Evolutionary conservation across 2,888 invertebrate genomes (phyloP).

Genomic region (Alloplasta piceator): DNA sequence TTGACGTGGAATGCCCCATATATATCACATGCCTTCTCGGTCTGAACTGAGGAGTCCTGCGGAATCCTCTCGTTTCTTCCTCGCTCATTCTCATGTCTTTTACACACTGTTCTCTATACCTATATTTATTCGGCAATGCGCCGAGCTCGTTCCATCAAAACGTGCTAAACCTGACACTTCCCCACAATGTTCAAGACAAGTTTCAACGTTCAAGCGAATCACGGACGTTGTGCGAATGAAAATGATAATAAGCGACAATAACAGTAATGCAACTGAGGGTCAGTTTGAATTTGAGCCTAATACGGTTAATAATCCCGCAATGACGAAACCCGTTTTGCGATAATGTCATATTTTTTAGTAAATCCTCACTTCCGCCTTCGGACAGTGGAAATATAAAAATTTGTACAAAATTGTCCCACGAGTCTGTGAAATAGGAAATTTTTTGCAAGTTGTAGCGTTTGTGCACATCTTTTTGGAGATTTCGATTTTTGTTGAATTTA

Average conservation of each 20-base stretch:
- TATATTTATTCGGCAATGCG: slow-evolving; percentile 14
- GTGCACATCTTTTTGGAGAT: too few relatives aligned
- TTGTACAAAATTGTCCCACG: slow-evolving; percentile 17
- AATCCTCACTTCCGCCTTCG: slow-evolving; percentile 44
- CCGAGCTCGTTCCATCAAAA: slow-evolving; percentile 70
- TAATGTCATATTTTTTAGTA: slow-evolving; percentile 18
- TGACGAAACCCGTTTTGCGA: slow-evolving; percentile 49
- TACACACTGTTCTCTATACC: slow-evolving; percentile 7
- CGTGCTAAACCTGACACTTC: slow-evolving; percentile 75
- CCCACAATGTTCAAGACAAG: slow-evolving; percentile 74
- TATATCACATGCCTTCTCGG: slow-evolving; percentile 40
- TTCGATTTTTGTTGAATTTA: too few relatives aligned
- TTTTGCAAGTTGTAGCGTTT: too few relatives aligned
- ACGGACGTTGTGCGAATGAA: slow-evolving; percentile 28
- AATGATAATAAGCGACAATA: slow-evolving; percentile 28
- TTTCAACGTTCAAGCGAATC: slow-evolving; percentile 68
- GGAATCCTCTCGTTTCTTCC: slow-evolving; percentile 39
- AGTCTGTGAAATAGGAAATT: neutral
- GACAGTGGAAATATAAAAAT: slow-evolving; percentile 7
- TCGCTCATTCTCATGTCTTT: slow-evolving; percentile 31
- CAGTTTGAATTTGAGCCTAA: slow-evolving; percentile 6
- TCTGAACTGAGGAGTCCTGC: slow-evolving; percentile 12
- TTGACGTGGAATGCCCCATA: too few relatives aligned
- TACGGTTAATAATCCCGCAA: slow-evolving; percentile 53
- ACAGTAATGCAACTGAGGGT: slow-evolving; percentile 29